A percentile compares a stretch with the other conserved stretches of the same genome.
Evolutionary conservation across 1,140 invertebrate genomes (phyloP).

Genomic region (Lepidostoma basale): DNA sequence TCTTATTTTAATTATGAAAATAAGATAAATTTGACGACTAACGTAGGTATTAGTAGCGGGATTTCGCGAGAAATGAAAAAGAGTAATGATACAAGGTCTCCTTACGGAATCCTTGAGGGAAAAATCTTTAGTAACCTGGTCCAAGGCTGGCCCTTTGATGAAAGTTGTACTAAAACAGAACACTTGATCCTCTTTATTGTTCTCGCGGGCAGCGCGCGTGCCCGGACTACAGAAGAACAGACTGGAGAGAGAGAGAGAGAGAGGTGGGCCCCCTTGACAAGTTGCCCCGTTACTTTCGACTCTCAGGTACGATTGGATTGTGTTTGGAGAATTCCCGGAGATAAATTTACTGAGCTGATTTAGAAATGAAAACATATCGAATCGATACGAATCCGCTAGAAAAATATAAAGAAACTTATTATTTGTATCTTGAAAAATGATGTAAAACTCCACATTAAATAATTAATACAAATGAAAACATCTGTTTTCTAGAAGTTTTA

Average conservation of each 20-base stretch:
- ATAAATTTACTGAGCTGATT: no score
- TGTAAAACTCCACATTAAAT: no score
- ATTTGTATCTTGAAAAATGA: no score
- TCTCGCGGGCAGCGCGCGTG: constrained; percentile 43
- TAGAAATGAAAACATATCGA: no score
- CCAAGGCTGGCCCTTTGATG: constrained; percentile 42
- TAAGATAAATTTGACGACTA: no score
- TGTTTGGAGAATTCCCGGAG: constrained; percentile 1
- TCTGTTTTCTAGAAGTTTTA: no score
- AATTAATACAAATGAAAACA: no score
- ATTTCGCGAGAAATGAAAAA: neutral
- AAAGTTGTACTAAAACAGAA: constrained; percentile 44
- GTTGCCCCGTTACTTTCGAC: neutral
- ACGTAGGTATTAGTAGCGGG: neutral
- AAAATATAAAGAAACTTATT: no score
- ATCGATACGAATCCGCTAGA: no score
- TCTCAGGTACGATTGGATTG: neutral
- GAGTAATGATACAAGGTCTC: constrained; percentile 29
- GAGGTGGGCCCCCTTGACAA: neutral
- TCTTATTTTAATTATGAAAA: no score
- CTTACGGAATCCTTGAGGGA: neutral
- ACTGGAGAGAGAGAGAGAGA: no score
- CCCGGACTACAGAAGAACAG: constrained; percentile 29
- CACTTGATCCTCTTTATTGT: constrained; percentile 47
- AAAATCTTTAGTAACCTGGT: constrained; percentile 39